Evolutionary conservation across 2,797 vertebrate species (phyloP).

Genomic region (Rhincodon typus): DNA sequence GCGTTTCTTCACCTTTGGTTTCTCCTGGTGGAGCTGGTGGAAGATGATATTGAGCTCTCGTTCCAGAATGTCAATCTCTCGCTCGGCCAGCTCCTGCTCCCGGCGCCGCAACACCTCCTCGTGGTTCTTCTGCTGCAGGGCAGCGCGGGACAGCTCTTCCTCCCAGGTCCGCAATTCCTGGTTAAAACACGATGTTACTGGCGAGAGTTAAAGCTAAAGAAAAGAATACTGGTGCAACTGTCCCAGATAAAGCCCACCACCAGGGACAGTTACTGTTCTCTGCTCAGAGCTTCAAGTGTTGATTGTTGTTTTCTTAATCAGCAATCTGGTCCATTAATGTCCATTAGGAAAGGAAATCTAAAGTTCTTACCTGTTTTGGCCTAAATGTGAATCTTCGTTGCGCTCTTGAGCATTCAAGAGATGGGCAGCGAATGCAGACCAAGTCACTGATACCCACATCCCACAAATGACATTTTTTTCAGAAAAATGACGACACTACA

Average conservation of each 20-base stretch:
- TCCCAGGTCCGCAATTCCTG: slow-evolving; percentile 95
- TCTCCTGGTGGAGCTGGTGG: slow-evolving; percentile 92
- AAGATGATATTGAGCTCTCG: slow-evolving; percentile 95
- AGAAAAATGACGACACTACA: too few relatives aligned
- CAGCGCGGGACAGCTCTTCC: slow-evolving; percentile 83
- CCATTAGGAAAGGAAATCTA: too few relatives aligned
- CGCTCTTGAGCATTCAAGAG: too few relatives aligned
- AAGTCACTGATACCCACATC: too few relatives aligned
- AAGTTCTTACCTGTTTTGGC: too few relatives aligned
- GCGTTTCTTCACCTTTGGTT: slow-evolving; percentile 84
- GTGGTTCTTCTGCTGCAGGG: slow-evolving; percentile 90
- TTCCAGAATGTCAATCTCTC: slow-evolving; percentile 92
- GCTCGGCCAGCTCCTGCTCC: slow-evolving; percentile 88
- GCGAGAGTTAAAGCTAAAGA: background rate
- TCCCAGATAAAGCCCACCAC: background rate
- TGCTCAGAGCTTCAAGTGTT: background rate
- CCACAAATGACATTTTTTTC: too few relatives aligned
- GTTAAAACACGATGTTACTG: background rate
- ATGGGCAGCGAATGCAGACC: too few relatives aligned
- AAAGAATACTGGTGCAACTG: background rate
- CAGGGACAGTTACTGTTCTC: background rate
- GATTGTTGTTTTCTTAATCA: too few relatives aligned
- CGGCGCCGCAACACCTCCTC: slow-evolving; percentile 81
- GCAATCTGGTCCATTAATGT: too few relatives aligned
- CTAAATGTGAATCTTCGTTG: too few relatives aligned